A percentile compares a stretch with the other conserved stretches of the same genome.
Evolutionary conservation across 1,140 invertebrate genomes (phyloP).

Genomic region (Aphaenogaster ashmeadi): DNA sequence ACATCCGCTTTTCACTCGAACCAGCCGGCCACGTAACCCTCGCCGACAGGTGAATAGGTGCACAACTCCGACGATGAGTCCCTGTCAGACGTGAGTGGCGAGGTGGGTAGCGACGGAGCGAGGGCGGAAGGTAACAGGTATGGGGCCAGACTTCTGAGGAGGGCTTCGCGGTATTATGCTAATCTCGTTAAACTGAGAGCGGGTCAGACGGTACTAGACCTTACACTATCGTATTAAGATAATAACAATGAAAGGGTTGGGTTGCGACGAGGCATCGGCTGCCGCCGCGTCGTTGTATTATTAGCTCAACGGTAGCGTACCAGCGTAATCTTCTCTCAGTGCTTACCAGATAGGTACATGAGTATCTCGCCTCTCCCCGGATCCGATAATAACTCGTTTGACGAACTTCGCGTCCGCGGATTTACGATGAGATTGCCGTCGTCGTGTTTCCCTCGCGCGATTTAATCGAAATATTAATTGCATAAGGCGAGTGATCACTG

Average conservation of each 20-base stretch:
- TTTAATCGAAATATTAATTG: constrained; percentile 64
- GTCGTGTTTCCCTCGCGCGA: not conserved
- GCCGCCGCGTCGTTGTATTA: constrained; percentile 66
- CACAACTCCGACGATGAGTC: constrained; percentile 61
- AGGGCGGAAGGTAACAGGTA: constrained; percentile 19
- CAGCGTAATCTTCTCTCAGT: constrained; percentile 71
- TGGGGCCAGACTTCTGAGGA: constrained; percentile 78
- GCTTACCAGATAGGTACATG: constrained; percentile 67
- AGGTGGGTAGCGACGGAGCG: constrained; percentile 1
- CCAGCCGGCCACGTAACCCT: constrained; percentile 59
- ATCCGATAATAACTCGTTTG: constrained; percentile 67
- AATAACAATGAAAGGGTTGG: constrained; percentile 79
- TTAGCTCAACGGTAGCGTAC: constrained; percentile 69
- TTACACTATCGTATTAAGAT: constrained; percentile 81
- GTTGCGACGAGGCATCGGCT: constrained; percentile 69
- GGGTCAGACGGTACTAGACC: constrained; percentile 79
- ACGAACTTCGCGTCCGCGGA: constrained; percentile 25
- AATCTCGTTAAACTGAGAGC: constrained; percentile 82
- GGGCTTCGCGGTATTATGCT: constrained; percentile 82
- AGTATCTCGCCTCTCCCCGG: constrained; percentile 35
- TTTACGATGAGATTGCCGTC: constrained; percentile 54
- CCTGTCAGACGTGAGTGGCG: constrained; percentile 63
- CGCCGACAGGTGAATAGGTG: constrained; percentile 56
- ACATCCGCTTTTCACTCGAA: constrained; percentile 43
- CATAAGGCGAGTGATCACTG: not conserved